Evolutionary conservation across 2,797 vertebrate genomes (phyloP), one percentile per base, ranked within the genome.

Genomic region (Myotis myotis): DNA sequence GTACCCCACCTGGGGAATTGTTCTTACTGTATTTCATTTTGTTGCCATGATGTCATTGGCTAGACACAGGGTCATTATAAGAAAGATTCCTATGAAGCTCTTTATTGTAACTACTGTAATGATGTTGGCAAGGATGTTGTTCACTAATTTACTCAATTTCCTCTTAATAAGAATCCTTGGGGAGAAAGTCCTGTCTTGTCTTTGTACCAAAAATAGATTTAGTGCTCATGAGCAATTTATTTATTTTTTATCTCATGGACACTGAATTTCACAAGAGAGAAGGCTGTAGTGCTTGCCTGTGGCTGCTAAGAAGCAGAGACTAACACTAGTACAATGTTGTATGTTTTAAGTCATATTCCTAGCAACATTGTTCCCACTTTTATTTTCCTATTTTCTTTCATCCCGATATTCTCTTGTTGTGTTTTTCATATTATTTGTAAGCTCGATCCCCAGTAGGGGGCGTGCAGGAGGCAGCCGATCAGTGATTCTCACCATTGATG

Each of bases 191-290:
- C 86, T 94, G 83, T 93, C 79, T 91, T 78, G 66, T 78, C 66
- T 95, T 93, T 33, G 87, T 38, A 93, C 72, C 64, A 70, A 94
- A 96, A 93, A 81, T 89, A 95, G 78, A 84, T 33, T 78, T 89
- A 91, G 7, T 87, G 41, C 41, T 87, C 55, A 84, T 57, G 53
- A 87, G n/a, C 20, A 92, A 87, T 83, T 87, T 64, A 41, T 82
- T 90, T 33, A 13, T 44, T 72, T 76, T 86, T 82, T 66, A 89
- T 91, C 47, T 93, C 88, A 75, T 30, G 25, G 19, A 62, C 16
- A 72, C 15, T 80, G 53, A 36, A 89, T 92, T 89, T 91, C 89
- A 20, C 51, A 70, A 79, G 55, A 93, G 20, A 91, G 30, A 71
- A 74, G 49, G 1, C 44, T 83, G 47, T 55, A 15, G 3, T 55